Evolutionary conservation across 2,113 vertebrate genomes (phyloP).

Genomic region (Regulus satrapa): DNA sequence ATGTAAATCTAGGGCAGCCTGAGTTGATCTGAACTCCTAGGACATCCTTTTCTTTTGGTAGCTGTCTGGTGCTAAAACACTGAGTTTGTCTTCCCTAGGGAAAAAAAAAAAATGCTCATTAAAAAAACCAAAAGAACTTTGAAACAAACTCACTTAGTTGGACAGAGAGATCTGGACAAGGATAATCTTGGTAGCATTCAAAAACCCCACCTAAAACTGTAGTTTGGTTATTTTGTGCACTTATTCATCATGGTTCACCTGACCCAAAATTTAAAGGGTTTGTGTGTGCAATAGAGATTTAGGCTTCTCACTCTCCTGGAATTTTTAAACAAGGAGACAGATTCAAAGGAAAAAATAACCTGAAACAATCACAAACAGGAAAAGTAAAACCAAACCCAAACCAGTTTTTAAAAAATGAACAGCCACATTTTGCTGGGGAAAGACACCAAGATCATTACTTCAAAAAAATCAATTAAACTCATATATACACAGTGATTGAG

Average conservation of each 20-base stretch:
- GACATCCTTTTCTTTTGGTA: neutral
- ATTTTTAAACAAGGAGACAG: neutral
- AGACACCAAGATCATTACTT: neutral
- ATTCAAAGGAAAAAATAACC: neutral
- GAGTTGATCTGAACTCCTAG: rapidly evolving
- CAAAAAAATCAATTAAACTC: neutral
- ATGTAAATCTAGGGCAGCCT: neutral
- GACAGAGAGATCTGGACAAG: neutral
- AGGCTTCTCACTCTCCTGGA: neutral
- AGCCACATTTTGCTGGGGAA: neutral
- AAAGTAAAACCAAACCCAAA: neutral
- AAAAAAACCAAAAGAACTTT: too few relatives aligned
- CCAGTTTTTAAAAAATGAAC: neutral
- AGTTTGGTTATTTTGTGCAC: neutral
- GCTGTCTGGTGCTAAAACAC: neutral
- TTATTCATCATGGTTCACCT: neutral
- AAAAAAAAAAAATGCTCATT: too few relatives aligned
- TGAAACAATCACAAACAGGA: neutral
- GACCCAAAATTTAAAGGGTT: neutral
- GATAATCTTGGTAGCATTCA: neutral
- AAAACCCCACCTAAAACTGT: neutral
- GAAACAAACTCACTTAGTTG: neutral
- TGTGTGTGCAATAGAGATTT: neutral
- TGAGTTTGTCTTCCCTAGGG: neutral
- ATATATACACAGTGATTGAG: neutral